Conservation (phyloP, 2,113 vertebrate species). For the Charadrius vociferus region DNA sequence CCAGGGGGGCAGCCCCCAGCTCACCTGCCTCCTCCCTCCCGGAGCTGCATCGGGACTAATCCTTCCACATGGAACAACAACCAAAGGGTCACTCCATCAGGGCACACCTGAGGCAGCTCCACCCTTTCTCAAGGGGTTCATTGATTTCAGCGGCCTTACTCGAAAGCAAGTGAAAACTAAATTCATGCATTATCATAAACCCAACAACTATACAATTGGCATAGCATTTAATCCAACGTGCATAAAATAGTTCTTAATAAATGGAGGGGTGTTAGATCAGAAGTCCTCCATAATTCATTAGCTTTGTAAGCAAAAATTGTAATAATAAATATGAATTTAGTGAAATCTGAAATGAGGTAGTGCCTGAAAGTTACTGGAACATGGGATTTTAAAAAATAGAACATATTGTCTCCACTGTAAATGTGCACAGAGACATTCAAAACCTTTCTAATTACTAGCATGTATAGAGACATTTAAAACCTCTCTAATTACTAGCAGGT, state of each 20-base stretch:
- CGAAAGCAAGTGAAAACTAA: neutral
- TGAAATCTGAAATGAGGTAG: neutral
- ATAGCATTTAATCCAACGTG: neutral
- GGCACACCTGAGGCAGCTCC: neutral
- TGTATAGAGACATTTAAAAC: neutral
- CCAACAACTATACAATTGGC: neutral
- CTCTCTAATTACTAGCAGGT: neutral
- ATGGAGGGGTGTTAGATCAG: neutral
- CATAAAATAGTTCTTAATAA: neutral
- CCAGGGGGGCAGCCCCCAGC: neutral
- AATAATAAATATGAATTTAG: neutral
- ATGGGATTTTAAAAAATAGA: neutral
- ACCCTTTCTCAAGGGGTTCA: neutral
- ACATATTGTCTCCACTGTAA: neutral
- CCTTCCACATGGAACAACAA: neutral
- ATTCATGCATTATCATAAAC: neutral
- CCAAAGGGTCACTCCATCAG: neutral
- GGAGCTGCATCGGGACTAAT: accelerated
- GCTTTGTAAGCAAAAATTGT: neutral
- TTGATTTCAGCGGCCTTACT: neutral
- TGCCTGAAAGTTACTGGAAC: neutral
- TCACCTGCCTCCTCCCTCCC: neutral
- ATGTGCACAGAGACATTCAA: neutral
- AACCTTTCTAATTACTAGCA: neutral
- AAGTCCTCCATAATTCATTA: neutral